Evolutionary conservation across 1,140 invertebrate genomes (phyloP).

Genomic region (Portunus trituberculatus): DNA sequence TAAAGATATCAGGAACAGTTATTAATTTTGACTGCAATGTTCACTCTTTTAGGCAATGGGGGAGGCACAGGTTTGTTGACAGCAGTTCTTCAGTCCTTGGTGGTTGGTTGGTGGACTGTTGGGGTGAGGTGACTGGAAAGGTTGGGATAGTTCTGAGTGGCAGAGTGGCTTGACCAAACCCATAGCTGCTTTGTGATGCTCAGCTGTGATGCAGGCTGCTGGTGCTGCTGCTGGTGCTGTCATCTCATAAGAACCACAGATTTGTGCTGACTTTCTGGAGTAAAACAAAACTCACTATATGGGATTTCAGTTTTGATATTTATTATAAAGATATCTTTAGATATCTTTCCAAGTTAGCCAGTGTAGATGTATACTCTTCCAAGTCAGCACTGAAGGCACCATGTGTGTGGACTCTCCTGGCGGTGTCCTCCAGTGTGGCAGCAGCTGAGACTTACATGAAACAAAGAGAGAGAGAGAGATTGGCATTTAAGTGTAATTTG

Average conservation of each 20-base stretch:
- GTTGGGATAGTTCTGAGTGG: slow-evolving; percentile 55
- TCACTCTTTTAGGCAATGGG: slow-evolving; percentile 74
- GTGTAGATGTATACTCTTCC: neutral
- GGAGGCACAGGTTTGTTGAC: slow-evolving; percentile 76
- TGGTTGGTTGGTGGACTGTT: slow-evolving; percentile 48
- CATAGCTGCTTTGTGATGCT: slow-evolving; percentile 65
- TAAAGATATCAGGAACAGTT: neutral
- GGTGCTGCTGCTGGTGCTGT: neutral
- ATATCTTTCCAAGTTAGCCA: neutral
- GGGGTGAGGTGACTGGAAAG: slow-evolving; percentile 63
- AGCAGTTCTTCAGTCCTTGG: slow-evolving; percentile 58
- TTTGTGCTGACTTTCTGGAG: neutral
- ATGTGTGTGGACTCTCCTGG: neutral
- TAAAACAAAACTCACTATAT: neutral
- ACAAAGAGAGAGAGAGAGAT: neutral
- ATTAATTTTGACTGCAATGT: slow-evolving; percentile 56
- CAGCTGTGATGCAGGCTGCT: neutral
- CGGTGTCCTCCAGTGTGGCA: neutral
- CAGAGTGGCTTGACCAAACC: slow-evolving; percentile 66
- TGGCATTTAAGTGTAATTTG: neutral
- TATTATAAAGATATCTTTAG: neutral
- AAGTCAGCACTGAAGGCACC: neutral
- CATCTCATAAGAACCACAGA: neutral
- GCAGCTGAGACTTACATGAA: neutral
- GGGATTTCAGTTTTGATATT: neutral